phyloP scores from a whole-genome alignment of 2,113 vertebrate genomes.

The Camelus dromedarius region DNA sequence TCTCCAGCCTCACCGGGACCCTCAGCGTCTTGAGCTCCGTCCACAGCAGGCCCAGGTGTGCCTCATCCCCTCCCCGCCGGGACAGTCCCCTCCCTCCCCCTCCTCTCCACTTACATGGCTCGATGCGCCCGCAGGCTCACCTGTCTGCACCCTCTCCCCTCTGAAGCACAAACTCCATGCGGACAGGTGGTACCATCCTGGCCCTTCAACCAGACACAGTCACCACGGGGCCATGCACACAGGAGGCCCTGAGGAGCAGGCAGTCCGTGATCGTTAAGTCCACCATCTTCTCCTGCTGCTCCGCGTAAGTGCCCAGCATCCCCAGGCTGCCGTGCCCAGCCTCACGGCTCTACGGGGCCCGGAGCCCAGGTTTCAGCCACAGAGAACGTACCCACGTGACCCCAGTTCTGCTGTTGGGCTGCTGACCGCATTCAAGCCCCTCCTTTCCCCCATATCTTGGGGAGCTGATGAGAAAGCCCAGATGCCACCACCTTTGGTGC shows the following conservation, averaged over 20 bases:
- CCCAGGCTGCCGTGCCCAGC: rapidly evolving
- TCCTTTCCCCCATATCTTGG: background rate
- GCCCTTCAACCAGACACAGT: background rate
- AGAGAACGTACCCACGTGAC: background rate
- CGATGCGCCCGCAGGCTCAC: background rate
- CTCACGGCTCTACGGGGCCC: background rate
- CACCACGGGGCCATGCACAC: background rate
- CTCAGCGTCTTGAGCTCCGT: background rate
- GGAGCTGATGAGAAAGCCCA: background rate
- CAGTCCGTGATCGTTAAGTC: rapidly evolving
- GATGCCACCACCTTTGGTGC: background rate
- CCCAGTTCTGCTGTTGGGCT: background rate
- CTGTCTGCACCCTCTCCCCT: background rate
- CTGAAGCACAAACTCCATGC: background rate
- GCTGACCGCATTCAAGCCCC: rapidly evolving
- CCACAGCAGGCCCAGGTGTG: background rate
- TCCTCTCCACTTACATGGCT: rapidly evolving
- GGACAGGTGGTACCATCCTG: background rate
- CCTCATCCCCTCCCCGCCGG: no score
- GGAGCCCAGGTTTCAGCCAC: background rate
- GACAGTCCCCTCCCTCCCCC: background rate
- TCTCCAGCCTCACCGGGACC: background rate
- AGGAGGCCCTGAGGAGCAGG: background rate
- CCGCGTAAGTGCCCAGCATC: background rate
- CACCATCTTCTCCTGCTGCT: background rate